phyloP scores from a whole-genome alignment of 1,140 invertebrate species.

The Prorops nasuta region DNA sequence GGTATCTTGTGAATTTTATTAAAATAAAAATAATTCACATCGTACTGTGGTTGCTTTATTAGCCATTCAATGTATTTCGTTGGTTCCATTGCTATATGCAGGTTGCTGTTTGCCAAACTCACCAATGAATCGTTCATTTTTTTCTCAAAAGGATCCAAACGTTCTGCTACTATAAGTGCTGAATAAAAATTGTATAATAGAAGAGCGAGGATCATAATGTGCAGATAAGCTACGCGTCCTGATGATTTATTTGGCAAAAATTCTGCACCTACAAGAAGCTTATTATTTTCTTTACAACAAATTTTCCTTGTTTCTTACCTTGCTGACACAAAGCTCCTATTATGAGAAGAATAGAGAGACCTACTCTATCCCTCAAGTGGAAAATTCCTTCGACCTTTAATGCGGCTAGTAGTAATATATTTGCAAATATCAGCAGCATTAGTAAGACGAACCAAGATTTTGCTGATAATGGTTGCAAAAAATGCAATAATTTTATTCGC shows the following conservation, averaged over 20 bases:
- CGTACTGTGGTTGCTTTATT: conserved; percentile 12
- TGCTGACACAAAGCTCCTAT: conserved; percentile 35
- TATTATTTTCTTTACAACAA: background rate
- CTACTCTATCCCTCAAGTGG: too few species aligned
- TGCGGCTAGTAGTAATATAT: conserved; percentile 8
- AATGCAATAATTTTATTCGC: conserved; percentile 11
- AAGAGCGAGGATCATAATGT: conserved; percentile 21
- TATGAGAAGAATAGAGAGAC: conserved; percentile 14
- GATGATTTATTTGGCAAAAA: conserved; percentile 5
- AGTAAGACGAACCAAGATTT: conserved; percentile 20
- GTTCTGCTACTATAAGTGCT: conserved; percentile 23
- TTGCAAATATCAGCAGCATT: conserved; percentile 1
- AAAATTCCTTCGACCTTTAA: too few species aligned
- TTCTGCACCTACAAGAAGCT: conserved; percentile 14
- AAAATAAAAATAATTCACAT: conserved; percentile 23
- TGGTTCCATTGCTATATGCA: conserved; percentile 5
- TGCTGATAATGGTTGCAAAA: conserved; percentile 23
- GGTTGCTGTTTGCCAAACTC: conserved; percentile 9
- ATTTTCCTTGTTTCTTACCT: conserved; percentile 19
- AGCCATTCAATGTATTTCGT: background rate
- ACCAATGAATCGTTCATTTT: conserved; percentile 28
- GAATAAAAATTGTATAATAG: conserved; percentile 24
- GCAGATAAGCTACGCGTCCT: conserved; percentile 17
- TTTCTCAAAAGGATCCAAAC: conserved; percentile 17
- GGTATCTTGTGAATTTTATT: too few species aligned